These are phyloP conservation scores for Drosophila incognita DNA, from an alignment of 2,888 invertebrate species.

Conservation along the genomic window DNA sequence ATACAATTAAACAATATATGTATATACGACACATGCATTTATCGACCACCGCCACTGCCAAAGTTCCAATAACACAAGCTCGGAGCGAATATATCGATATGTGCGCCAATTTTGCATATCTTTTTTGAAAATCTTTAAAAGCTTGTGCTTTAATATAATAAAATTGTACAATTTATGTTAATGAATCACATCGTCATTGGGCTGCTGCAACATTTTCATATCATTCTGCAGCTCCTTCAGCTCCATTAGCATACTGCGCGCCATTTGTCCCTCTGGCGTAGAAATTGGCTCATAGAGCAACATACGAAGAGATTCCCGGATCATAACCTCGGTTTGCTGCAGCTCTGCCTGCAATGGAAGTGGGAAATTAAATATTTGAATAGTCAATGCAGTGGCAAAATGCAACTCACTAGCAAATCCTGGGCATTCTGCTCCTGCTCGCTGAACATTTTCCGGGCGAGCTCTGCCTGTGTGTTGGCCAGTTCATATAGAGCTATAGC, in stretches of 20 bases:
- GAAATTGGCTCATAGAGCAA: slow-evolving; percentile 89
- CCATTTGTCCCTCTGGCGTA: slow-evolving; percentile 90
- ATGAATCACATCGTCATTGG: slow-evolving; percentile 49
- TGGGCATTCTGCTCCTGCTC: slow-evolving; percentile 71
- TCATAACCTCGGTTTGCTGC: slow-evolving; percentile 86
- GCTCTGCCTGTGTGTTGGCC: slow-evolving; percentile 88
- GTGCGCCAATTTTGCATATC: slow-evolving; percentile 1
- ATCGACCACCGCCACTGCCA: slow-evolving; percentile 32
- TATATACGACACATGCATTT: neutral
- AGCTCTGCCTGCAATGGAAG: slow-evolving; percentile 85
- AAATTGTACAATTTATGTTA: slow-evolving; percentile 6
- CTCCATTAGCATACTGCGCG: slow-evolving; percentile 89
- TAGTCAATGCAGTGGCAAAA: neutral
- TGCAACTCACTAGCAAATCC: slow-evolving; percentile 66
- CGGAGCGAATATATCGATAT: neutral
- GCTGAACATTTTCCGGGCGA: slow-evolving; percentile 83
- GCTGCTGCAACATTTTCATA: slow-evolving; percentile 82
- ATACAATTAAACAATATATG: neutral
- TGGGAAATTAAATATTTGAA: neutral
- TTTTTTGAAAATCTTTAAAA: neutral
- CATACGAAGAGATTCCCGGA: slow-evolving; percentile 88
- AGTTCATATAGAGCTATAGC: slow-evolving; percentile 92
- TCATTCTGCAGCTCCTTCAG: slow-evolving; percentile 87
- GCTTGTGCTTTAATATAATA: neutral
- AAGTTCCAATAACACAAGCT: slow-evolving; percentile 25